phyloP scores from a whole-genome alignment of 2,797 vertebrate species.

The Arnoldichthys spilopterus region DNA sequence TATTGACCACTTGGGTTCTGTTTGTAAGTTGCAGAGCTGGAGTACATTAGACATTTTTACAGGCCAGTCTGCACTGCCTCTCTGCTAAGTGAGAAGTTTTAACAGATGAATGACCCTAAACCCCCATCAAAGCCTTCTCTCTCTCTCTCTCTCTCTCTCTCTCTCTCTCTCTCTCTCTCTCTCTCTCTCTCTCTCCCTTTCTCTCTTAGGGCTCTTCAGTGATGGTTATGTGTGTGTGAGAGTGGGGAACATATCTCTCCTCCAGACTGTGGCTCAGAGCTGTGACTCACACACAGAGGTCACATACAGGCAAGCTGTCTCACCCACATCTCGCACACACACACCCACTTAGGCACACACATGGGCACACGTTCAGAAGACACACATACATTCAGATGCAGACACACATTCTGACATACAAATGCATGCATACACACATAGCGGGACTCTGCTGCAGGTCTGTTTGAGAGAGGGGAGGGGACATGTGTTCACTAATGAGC shows the following conservation, averaged over 20 bases:
- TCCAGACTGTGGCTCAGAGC: conserved; percentile 35
- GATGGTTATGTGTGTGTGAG: not conserved
- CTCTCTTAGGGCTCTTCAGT: conserved; percentile 6
- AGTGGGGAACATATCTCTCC: conserved; percentile 14
- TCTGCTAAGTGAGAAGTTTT: conserved; percentile 21
- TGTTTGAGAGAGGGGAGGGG: conserved; percentile 12
- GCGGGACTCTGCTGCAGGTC: conserved; percentile 24
- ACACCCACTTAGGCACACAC: not conserved
- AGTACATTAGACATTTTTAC: conserved; percentile 28
- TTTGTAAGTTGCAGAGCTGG: conserved; percentile 20
- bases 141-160: conserved; percentile 21
- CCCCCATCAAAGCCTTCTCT: conserved; percentile 30
- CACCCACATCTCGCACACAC: conserved; percentile 18
- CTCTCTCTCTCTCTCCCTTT: conserved; percentile 32
- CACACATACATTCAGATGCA: conserved; percentile 22
- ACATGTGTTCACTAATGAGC: conserved; percentile 43
- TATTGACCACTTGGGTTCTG: conserved; percentile 62
- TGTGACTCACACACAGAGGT: conserved; percentile 60
- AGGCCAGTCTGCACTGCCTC: conserved; percentile 35
- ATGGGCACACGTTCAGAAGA: too few species aligned
- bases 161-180: conserved; percentile 15
- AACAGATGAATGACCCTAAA: conserved; percentile 38
- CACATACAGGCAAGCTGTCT: conserved; percentile 38
- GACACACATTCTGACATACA: conserved; percentile 33
- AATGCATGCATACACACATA: conserved; percentile 30